Evolutionary conservation across 2,113 vertebrate genomes (phyloP).

Genomic region (Monarcha castaneiventris): DNA sequence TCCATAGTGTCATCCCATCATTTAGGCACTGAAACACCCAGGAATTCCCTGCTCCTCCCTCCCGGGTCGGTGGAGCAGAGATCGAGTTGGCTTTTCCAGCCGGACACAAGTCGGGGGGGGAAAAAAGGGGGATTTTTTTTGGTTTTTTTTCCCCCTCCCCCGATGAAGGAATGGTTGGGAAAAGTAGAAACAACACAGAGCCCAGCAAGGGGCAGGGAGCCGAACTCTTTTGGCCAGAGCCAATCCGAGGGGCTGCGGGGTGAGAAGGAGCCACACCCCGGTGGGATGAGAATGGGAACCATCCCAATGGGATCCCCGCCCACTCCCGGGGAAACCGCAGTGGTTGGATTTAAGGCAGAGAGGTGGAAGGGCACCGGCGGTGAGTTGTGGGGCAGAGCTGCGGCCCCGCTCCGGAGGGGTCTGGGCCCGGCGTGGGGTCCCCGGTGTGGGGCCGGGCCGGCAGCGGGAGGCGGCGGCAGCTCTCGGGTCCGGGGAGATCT

Average conservation of each 20-base stretch:
- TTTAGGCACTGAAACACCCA: neutral
- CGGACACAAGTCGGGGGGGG: accelerated
- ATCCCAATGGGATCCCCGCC: neutral
- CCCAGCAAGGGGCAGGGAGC: neutral
- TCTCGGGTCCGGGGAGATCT: neutral
- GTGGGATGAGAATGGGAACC: neutral
- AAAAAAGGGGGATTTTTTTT: neutral
- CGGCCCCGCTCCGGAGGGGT: neutral
- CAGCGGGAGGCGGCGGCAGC: neutral
- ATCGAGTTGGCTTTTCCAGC: neutral
- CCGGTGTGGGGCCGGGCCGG: neutral
- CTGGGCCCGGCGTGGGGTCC: neutral
- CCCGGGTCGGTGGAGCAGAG: neutral
- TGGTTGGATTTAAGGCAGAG: conserved; percentile 39
- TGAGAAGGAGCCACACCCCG: neutral
- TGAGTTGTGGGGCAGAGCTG: neutral
- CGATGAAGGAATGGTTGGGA: neutral
- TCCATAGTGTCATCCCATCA: neutral
- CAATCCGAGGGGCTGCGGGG: accelerated
- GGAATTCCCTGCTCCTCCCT: neutral
- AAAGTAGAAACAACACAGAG: neutral
- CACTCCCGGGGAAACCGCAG: neutral
- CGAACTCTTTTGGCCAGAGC: neutral
- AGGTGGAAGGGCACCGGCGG: neutral
- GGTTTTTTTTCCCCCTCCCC: neutral